Percentiles rank a stretch among this genome's conserved stretches.
These are phyloP conservation scores for Micronycteris hirsuta DNA, from an alignment of 2,113 vertebrate genomes.

Conservation along the genomic window DNA sequence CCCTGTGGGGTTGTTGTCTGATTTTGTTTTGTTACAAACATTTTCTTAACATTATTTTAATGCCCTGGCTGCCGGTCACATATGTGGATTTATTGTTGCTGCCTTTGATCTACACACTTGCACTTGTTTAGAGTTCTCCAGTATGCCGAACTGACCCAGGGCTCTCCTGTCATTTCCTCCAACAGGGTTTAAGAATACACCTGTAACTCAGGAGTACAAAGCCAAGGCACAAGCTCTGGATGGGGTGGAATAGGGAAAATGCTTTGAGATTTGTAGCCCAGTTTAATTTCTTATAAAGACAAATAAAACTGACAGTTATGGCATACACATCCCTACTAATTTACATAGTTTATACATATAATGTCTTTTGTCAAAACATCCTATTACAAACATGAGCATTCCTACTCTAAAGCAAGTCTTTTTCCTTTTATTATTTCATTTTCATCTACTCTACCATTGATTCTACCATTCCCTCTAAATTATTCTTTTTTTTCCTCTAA, in stretches of 20 bases:
- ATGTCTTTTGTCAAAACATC: not conserved
- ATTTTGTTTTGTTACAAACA: not conserved
- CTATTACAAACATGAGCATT: not conserved
- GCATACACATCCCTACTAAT: not conserved
- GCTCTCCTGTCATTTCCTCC: not conserved
- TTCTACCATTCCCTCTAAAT: too few species aligned
- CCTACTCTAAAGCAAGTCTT: not conserved
- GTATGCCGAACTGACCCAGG: not conserved
- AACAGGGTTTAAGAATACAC: not conserved
- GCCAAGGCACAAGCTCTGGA: not conserved
- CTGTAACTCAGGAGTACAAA: not conserved
- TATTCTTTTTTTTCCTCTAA: too few species aligned
- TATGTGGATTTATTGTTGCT: not conserved
- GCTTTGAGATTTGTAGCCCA: not conserved
- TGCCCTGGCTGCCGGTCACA: not conserved
- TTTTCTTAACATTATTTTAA: not conserved
- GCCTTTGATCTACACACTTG: constrained; percentile 27
- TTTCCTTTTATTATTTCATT: not conserved
- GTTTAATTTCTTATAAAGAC: not conserved
- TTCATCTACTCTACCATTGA: not conserved
- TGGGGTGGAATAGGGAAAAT: not conserved
- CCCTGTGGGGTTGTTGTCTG: not conserved
- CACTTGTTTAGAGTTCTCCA: not conserved
- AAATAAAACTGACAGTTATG: not conserved
- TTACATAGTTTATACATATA: not conserved